phyloP scores from a whole-genome alignment of 2,797 vertebrate genomes.

The Garrulus glandarius region DNA sequence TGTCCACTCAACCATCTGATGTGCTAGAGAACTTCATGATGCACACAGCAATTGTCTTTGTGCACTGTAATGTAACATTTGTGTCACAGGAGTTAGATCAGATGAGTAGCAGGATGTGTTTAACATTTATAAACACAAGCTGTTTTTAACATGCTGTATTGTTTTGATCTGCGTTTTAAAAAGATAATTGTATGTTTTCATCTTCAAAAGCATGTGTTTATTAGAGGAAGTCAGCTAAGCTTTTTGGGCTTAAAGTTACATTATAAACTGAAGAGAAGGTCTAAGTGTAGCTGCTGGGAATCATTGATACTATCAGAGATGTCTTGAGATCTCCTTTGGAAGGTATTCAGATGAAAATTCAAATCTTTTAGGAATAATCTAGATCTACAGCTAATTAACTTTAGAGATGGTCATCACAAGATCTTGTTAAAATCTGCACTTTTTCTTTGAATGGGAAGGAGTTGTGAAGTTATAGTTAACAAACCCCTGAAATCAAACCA shows the following conservation, averaged over 20 bases:
- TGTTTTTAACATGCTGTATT: not conserved
- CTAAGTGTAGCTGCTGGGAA: not conserved
- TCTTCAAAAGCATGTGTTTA: not conserved
- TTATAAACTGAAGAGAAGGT: not conserved
- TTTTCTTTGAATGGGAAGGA: not conserved
- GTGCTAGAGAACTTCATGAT: not conserved
- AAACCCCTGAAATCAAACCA: not conserved
- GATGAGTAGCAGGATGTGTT: not conserved
- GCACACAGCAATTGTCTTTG: not conserved
- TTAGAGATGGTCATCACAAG: not conserved
- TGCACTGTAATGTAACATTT: not conserved
- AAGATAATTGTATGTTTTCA: not conserved
- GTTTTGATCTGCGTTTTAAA: not conserved
- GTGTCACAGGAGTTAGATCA: not conserved
- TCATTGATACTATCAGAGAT: not conserved
- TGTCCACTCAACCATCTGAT: not conserved
- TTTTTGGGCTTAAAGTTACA: not conserved
- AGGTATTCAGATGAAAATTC: not conserved
- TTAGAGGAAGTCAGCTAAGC: not conserved
- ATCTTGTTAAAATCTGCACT: not conserved
- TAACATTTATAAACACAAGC: not conserved
- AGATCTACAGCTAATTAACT: not conserved
- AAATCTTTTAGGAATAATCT: not conserved
- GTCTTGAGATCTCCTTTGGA: not conserved
- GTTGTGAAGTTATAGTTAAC: not conserved